Conservation (phyloP, 2,888 invertebrate species). For the Silvanus unidentatus region DNA sequence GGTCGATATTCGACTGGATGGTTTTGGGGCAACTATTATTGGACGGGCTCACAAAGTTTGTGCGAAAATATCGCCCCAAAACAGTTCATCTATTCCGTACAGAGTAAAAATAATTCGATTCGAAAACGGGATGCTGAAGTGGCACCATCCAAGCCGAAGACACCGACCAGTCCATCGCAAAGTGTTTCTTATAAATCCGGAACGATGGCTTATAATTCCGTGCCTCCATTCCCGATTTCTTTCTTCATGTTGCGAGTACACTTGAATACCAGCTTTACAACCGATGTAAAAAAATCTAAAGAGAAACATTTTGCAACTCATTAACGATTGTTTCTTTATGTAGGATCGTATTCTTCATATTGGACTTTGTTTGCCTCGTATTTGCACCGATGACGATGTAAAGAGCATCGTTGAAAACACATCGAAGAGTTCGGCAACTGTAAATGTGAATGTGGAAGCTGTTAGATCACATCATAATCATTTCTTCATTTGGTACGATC, state of each 20-base stretch:
- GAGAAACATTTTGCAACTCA: no score
- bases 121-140: constrained; percentile 23
- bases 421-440: constrained; percentile 49
- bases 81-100: constrained; percentile 20
- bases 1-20: constrained; percentile 73
- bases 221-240: constrained; percentile 61
- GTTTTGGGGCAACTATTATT: constrained; percentile 78
- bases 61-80: constrained; percentile 59
- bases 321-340: constrained; percentile 20
- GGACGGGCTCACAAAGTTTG: constrained; percentile 69
- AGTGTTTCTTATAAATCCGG: constrained; percentile 34
- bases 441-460: constrained; percentile 55
- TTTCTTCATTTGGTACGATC: constrained; percentile 61
- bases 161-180: constrained; percentile 34
- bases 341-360: constrained; percentile 67
- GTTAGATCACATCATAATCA: constrained; percentile 62
- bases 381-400: constrained; percentile 62
- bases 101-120: constrained; percentile 22
- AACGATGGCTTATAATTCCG: constrained; percentile 30
- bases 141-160: constrained; percentile 17
- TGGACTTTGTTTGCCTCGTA: constrained; percentile 68
- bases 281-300: constrained; percentile 53
- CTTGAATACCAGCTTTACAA: constrained; percentile 52
- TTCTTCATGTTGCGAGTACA: constrained; percentile 61
- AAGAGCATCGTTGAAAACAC: constrained; percentile 50